Evolutionary conservation across 1,140 invertebrate genomes (phyloP).

Genomic region (Brachionus angularis): DNA sequence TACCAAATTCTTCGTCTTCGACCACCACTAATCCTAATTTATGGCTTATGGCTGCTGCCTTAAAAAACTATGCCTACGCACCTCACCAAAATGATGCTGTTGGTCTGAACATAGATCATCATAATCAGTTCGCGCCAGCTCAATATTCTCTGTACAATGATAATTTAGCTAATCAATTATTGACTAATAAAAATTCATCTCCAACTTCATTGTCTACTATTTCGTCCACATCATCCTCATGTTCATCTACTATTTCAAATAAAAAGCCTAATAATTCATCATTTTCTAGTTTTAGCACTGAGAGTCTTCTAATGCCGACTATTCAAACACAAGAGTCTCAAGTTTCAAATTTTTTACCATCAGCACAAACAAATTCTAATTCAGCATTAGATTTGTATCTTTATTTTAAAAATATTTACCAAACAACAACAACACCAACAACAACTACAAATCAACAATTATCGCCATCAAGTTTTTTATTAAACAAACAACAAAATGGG

Average conservation of each 20-base stretch:
- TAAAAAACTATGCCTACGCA: constrained; percentile 19
- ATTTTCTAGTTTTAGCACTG: too few species aligned
- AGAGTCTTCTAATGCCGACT: background rate
- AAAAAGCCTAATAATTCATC: background rate
- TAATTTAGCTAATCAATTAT: constrained; percentile 1
- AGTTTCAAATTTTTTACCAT: too few species aligned
- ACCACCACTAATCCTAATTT: background rate
- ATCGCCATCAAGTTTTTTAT: too few species aligned
- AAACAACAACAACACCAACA: too few species aligned
- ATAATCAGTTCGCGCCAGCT: background rate
- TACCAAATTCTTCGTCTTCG: background rate
- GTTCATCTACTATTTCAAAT: background rate
- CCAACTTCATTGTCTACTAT: background rate
- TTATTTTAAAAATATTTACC: constrained; percentile 32
- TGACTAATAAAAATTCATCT: background rate
- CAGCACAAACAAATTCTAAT: background rate
- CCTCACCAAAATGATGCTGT: background rate
- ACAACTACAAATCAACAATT: too few species aligned
- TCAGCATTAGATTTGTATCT: background rate
- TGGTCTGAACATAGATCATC: background rate
- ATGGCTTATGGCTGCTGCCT: constrained; percentile 39
- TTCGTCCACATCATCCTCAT: constrained; percentile 4
- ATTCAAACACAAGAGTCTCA: background rate
- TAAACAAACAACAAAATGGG: too few species aligned
- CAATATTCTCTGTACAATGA: background rate